Conservation (phyloP, 2,888 invertebrate genomes). For the Lasioglossum vierecki region DNA sequence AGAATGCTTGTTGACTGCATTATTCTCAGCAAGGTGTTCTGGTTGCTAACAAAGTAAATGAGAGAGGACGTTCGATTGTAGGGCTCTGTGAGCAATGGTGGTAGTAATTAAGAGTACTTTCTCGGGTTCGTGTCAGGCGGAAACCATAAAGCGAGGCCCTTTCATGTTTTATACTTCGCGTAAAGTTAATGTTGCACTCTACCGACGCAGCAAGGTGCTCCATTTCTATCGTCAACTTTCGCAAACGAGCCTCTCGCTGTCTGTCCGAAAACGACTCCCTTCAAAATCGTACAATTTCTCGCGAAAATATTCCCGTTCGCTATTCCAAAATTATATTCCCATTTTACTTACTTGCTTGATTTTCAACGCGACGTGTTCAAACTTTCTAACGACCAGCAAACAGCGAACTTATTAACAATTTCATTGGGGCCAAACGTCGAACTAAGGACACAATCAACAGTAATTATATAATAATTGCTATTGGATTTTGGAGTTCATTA, state of each 20-base stretch:
- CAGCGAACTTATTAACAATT: not conserved
- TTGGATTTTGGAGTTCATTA: not conserved
- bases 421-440: not conserved
- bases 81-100: not conserved
- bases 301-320: not conserved
- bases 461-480: no score
- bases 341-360: not conserved
- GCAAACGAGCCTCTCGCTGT: not conserved
- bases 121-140: not conserved
- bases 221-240: not conserved
- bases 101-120: constrained; percentile 7
- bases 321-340: no score
- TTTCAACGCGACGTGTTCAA: not conserved
- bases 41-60: not conserved
- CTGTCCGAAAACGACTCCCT: not conserved
- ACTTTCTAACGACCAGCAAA: not conserved
- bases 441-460: not conserved
- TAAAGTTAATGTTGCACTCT: constrained; percentile 8
- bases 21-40: not conserved
- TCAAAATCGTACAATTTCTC: not conserved
- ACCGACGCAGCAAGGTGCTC: not conserved
- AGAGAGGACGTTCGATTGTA: not conserved
- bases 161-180: not conserved
- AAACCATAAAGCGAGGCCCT: not conserved
- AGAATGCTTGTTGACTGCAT: not conserved